Conservation (phyloP, 1,140 invertebrate species). For the Magallana ariakensis region DNA sequence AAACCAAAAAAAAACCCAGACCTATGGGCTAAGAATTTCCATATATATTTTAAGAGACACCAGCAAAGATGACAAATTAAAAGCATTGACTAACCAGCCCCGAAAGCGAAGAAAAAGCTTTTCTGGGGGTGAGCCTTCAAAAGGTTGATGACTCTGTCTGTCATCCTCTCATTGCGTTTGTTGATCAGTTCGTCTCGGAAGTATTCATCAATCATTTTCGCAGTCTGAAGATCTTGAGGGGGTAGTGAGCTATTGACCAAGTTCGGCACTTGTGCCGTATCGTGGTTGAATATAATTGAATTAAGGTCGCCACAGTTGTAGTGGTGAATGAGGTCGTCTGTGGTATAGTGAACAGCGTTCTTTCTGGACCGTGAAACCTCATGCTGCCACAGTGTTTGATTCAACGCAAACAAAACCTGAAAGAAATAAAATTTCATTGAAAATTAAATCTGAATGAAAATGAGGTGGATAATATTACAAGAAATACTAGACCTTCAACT, state of each 20-base stretch:
- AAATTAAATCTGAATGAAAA: slow-evolving; percentile 31
- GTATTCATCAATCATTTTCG: slow-evolving; percentile 81
- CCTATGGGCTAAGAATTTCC: slow-evolving; percentile 8
- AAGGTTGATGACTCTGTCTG: slow-evolving; percentile 79
- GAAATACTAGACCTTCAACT: slow-evolving; percentile 23
- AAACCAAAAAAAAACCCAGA: background rate
- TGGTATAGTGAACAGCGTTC: slow-evolving; percentile 76
- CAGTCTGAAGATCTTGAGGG: slow-evolving; percentile 73
- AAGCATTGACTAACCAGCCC: slow-evolving; percentile 79
- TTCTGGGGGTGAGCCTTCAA: slow-evolving; percentile 80
- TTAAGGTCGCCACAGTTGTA: slow-evolving; percentile 83
- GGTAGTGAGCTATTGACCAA: slow-evolving; percentile 73
- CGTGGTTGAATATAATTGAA: slow-evolving; percentile 81
- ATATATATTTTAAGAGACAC: slow-evolving; percentile 1
- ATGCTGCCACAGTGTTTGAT: slow-evolving; percentile 82
- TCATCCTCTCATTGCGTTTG: slow-evolving; percentile 82
- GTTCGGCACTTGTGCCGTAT: slow-evolving; percentile 79
- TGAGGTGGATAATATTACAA: slow-evolving; percentile 6
- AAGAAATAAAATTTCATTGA: slow-evolving; percentile 52
- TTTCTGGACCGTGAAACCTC: slow-evolving; percentile 78
- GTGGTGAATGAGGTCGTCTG: slow-evolving; percentile 82
- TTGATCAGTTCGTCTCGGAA: slow-evolving; percentile 82
- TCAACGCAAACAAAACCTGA: slow-evolving; percentile 83
- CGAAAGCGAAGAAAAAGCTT: slow-evolving; percentile 83
- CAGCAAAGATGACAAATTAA: slow-evolving; percentile 7